A percentile compares a stretch with the other conserved stretches of the same genome.
Evolutionary conservation across 1,140 invertebrate species (phyloP).

Genomic region (Drosophila lacertosa): DNA sequence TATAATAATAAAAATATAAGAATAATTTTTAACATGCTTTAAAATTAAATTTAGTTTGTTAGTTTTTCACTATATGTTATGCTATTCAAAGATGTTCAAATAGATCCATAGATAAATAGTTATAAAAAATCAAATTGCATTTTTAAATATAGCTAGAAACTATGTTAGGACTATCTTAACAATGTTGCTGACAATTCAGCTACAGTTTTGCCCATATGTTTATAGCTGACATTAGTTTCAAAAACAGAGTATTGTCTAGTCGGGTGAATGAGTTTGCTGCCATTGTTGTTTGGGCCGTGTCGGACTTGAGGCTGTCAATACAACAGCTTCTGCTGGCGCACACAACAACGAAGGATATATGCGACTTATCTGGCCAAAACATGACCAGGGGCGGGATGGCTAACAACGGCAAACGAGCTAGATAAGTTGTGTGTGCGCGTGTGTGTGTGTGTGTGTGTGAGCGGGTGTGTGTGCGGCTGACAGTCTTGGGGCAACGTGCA

Average conservation of each 20-base stretch:
- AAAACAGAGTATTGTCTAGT: neutral
- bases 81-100: too few species aligned
- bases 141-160: too few species aligned
- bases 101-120: too few species aligned
- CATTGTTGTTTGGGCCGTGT: constrained; percentile 12
- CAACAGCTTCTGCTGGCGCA: constrained; percentile 25
- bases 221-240: too few species aligned
- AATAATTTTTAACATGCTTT: too few species aligned
- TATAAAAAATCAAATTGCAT: too few species aligned
- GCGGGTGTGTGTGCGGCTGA: constrained; percentile 17
- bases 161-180: too few species aligned
- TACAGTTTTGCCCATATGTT: too few species aligned
- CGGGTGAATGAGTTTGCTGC: neutral
- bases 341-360: constrained; percentile 49
- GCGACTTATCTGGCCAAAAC: constrained; percentile 68
- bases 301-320: constrained; percentile 59
- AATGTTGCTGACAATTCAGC: too few species aligned
- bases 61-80: too few species aligned
- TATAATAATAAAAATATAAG: too few species aligned
- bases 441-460: constrained; percentile 22
- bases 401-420: constrained; percentile 36
- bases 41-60: too few species aligned
- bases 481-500: constrained; percentile 53
- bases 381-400: constrained; percentile 59
- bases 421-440: constrained; percentile 32